Evolutionary conservation across 2,888 invertebrate genomes (phyloP).

Genomic region (Melanargia galathea): DNA sequence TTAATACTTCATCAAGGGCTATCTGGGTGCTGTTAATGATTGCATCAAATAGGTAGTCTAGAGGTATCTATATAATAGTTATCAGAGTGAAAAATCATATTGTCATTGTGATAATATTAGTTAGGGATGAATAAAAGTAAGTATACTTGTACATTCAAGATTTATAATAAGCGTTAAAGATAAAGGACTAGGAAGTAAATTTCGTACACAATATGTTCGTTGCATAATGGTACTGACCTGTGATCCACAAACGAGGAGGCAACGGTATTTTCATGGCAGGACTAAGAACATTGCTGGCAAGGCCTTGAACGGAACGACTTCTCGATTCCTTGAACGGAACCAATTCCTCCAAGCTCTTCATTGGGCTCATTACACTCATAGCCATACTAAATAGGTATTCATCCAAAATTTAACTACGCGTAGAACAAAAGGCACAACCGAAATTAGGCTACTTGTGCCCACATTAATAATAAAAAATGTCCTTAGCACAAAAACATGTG

Average conservation of each 20-base stretch:
- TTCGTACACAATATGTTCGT: constrained; percentile 41
- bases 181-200: background rate
- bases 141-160: background rate
- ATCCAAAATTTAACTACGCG: constrained; percentile 57
- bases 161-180: background rate
- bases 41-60: background rate
- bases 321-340: constrained; percentile 54
- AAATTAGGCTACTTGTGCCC: constrained; percentile 53
- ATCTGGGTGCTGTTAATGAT: background rate
- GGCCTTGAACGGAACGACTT: constrained; percentile 76
- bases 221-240: constrained; percentile 61
- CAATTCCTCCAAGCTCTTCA: constrained; percentile 52
- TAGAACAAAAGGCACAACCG: constrained; percentile 64
- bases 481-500: constrained; percentile 45
- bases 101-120: too few relatives aligned
- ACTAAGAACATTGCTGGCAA: constrained; percentile 60
- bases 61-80: too few relatives aligned
- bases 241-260: constrained; percentile 77
- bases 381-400: constrained; percentile 54
- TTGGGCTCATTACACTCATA: constrained; percentile 60
- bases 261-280: constrained; percentile 76
- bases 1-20: background rate
- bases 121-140: background rate
- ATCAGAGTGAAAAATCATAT: background rate
- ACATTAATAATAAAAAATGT: constrained; percentile 48